Conservation (phyloP, 2,888 invertebrate genomes). For the Hydriomena furcata region DNA sequence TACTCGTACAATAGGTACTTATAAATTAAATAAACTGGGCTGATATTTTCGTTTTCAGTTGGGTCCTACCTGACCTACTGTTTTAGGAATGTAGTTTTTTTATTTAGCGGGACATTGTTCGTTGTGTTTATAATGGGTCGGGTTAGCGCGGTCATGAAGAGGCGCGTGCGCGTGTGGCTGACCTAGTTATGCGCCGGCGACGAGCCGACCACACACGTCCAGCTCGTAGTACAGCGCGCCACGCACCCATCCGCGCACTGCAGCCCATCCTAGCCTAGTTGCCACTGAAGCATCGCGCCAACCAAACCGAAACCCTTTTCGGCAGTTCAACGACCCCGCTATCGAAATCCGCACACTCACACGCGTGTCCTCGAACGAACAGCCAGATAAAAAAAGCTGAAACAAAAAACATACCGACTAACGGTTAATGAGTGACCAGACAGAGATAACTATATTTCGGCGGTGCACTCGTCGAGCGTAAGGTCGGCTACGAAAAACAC, state of each 20-base stretch:
- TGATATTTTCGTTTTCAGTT: slow-evolving; percentile 6
- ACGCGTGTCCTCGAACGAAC: slow-evolving; percentile 65
- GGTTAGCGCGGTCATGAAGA: slow-evolving; percentile 56
- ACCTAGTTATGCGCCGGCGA: slow-evolving; percentile 70
- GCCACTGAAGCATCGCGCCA: slow-evolving; percentile 64
- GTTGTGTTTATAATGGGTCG: slow-evolving; percentile 34
- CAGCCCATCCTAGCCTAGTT: slow-evolving; percentile 53
- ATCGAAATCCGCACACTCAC: slow-evolving; percentile 83
- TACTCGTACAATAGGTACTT: neutral
- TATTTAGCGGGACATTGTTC: slow-evolving; percentile 22
- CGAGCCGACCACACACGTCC: slow-evolving; percentile 61
- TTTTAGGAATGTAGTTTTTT: neutral
- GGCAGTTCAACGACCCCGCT: slow-evolving; percentile 78
- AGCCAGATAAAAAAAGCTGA: slow-evolving; percentile 73
- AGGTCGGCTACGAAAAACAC: slow-evolving; percentile 81
- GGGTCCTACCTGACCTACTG: slow-evolving; percentile 2
- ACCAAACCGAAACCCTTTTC: slow-evolving; percentile 76
- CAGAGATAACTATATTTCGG: slow-evolving; percentile 81
- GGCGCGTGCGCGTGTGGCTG: slow-evolving; percentile 68
- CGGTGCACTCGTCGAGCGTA: slow-evolving; percentile 65
- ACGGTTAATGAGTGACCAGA: slow-evolving; percentile 75
- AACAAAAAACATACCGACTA: slow-evolving; percentile 69
- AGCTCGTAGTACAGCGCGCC: slow-evolving; percentile 41
- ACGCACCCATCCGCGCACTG: slow-evolving; percentile 51
- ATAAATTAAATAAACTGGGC: slow-evolving; percentile 1